These are phyloP conservation scores for Vireo altiloquus DNA, from an alignment of 2,113 vertebrate species.

Conservation along the genomic window DNA sequence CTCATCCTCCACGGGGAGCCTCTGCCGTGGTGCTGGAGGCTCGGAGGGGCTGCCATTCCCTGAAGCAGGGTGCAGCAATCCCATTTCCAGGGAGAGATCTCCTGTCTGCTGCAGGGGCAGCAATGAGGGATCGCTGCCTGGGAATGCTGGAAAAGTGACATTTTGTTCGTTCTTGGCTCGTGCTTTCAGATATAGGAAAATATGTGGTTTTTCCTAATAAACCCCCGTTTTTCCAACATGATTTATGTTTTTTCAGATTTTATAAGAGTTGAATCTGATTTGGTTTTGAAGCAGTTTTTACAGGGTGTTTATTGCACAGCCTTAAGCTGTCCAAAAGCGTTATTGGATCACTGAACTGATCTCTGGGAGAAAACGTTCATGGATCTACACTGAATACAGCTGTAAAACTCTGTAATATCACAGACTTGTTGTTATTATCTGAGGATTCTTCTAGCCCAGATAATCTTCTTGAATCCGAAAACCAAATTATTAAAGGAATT, in stretches of 20 bases:
- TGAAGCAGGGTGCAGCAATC: fast-evolving
- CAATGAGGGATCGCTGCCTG: neutral
- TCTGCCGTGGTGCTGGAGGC: neutral
- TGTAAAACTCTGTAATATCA: neutral
- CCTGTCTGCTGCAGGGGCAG: neutral
- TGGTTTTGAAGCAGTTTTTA: neutral
- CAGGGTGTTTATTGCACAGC: neutral
- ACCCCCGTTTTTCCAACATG: fast-evolving
- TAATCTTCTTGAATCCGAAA: neutral
- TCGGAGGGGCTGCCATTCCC: neutral
- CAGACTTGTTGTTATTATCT: neutral
- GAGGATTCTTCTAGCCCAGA: neutral
- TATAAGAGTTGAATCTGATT: neutral
- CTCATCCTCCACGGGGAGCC: neutral
- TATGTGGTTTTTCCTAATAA: neutral
- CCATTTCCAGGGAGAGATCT: neutral
- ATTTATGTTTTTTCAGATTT: neutral
- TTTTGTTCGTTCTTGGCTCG: neutral
- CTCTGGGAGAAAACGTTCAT: neutral
- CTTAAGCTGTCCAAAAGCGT: neutral
- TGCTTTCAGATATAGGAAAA: neutral
- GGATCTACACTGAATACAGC: neutral
- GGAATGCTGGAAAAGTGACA: neutral
- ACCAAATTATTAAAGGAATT: neutral
- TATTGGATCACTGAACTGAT: neutral